Evolutionary conservation across 2,888 invertebrate genomes (phyloP).

Genomic region (Lycaena phlaeas): DNA sequence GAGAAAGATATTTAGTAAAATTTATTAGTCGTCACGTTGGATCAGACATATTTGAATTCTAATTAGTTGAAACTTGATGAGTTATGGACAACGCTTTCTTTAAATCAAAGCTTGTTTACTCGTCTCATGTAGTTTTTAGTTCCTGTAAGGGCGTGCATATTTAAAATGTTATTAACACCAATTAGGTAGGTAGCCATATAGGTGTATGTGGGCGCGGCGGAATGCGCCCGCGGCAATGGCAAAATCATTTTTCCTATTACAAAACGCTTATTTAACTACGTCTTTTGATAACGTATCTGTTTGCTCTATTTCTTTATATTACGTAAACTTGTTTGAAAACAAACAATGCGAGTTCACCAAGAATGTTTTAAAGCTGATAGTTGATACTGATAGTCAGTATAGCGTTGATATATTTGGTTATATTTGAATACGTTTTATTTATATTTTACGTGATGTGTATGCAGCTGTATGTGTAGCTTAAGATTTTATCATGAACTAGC

Average conservation of each 20-base stretch:
- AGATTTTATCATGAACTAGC: no score
- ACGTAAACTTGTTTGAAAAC: neutral
- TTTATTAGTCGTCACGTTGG: no score
- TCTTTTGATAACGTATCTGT: neutral
- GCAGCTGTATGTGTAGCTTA: no score
- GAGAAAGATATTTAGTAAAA: no score
- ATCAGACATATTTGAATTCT: no score
- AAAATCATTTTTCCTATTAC: constrained; percentile 18
- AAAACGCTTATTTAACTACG: constrained; percentile 6
- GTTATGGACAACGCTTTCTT: neutral
- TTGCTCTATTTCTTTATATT: constrained; percentile 6
- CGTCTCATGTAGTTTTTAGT: neutral
- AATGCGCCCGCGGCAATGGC: constrained; percentile 11
- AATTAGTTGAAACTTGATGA: no score
- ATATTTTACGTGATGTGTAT: no score
- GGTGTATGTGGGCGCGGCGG: constrained; percentile 9
- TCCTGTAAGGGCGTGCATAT: constrained; percentile 9
- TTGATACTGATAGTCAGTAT: no score
- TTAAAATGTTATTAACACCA: constrained; percentile 12
- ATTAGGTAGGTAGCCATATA: constrained; percentile 9
- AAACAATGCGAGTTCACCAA: no score
- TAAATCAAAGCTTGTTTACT: neutral
- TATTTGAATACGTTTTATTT: no score
- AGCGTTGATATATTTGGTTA: no score
- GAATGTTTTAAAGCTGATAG: no score